Evolutionary conservation across 2,797 vertebrate species (phyloP), one percentile per base, ranked within the genome.

Genomic region (Coluber constrictor): DNA sequence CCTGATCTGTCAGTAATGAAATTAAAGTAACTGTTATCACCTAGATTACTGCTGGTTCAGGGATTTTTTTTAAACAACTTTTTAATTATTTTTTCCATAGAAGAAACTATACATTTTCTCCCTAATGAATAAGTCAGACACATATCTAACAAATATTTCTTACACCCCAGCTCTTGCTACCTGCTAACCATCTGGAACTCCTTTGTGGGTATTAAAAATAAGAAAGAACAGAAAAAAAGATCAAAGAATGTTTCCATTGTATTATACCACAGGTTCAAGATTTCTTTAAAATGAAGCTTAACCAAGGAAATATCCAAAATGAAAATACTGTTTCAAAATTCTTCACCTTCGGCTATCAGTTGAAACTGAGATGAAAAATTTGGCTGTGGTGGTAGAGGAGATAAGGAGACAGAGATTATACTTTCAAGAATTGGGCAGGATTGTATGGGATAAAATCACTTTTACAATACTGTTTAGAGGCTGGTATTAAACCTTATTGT

Each of bases 1-100:
- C 97, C 95, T 95, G 94, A 93, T 96, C 93, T 95, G 94, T 95
- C 90, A 79, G 63, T 96, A 96, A 97, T 95, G 90, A 96, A 96
- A 96, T 96, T 95, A 97, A 94, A 0, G 11, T 94, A 95, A 96
- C 92, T 95, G 95, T 92, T 96, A 93, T 88, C 88, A 92, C 94
- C 95, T 95, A 94, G 92, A 94, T 94, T 95, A 0, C 1, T 93
- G 92, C 60, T 29, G 56, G 56, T 95, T 95, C 87, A 92, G 2
- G 37, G 79, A 13, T 0, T 1, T 83, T 83, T 15, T 70, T 59
- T 5, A 27, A 63, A 32, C 25, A 59, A 10, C 43, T 91, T 93
- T 90, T 87, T 23, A 32, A 47, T 89, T 13, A 51, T 89, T 83
- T 93, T 93, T 95, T 83, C 43, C 87, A 37, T 93, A 89, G 20